Evolutionary conservation across 1,140 invertebrate genomes (phyloP).

Genomic region (Drosophila kepulauana): DNA sequence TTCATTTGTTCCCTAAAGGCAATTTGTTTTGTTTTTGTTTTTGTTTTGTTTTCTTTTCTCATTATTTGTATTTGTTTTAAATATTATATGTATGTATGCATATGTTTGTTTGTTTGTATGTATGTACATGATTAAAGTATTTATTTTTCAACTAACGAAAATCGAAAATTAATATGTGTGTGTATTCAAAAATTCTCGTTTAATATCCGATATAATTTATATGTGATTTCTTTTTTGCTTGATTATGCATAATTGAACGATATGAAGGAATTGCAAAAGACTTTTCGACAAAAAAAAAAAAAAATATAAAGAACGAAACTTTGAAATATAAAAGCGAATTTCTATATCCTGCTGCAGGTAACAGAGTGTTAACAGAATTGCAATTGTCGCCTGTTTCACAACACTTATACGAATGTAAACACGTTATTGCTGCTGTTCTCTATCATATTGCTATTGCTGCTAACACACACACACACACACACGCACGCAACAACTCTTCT

Average conservation of each 20-base stretch:
- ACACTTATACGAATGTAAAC: slow-evolving; percentile 1
- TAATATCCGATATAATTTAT: slow-evolving; percentile 35
- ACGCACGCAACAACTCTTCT: not conserved
- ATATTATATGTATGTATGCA: slow-evolving; percentile 17
- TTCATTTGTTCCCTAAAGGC: slow-evolving; percentile 79
- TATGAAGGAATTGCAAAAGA: slow-evolving; percentile 37
- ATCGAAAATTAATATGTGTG: slow-evolving; percentile 30
- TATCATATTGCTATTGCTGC: slow-evolving; percentile 7
- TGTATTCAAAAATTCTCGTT: slow-evolving; percentile 18
- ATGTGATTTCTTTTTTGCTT: slow-evolving; percentile 15
- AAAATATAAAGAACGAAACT: not conserved
- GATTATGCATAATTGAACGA: slow-evolving; percentile 48
- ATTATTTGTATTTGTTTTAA: slow-evolving; percentile 13
- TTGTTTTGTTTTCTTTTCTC: not conserved
- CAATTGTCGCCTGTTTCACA: not conserved
- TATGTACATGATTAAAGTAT: slow-evolving; percentile 21
- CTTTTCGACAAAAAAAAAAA: not conserved
- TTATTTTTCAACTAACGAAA: slow-evolving; percentile 23
- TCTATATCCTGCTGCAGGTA: not conserved
- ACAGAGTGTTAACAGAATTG: slow-evolving; percentile 8
- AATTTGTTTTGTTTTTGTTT: slow-evolving; percentile 47
- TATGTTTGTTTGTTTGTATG: slow-evolving; percentile 26
- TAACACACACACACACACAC: slow-evolving; percentile 9
- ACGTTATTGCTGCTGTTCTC: slow-evolving; percentile 12
- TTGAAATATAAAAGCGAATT: slow-evolving; percentile 5